A percentile compares a stretch with the other conserved stretches of the same genome.
Evolutionary conservation across 2,113 vertebrate species (phyloP).

Genomic region (Alectura lathami): DNA sequence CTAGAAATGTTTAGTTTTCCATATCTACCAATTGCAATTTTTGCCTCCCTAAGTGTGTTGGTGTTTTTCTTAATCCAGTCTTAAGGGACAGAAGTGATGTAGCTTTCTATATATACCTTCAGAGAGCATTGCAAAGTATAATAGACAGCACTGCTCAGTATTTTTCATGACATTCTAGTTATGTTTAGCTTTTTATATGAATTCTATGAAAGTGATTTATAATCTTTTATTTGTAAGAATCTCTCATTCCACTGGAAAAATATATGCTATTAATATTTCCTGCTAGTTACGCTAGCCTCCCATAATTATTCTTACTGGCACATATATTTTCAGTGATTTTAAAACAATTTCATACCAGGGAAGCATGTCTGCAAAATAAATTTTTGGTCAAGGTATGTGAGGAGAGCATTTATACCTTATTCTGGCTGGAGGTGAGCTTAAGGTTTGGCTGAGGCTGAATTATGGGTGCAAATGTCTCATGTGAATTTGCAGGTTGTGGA

Average conservation of each 20-base stretch:
- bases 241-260: not conserved
- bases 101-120: not conserved
- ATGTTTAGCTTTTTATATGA: not conserved
- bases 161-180: not conserved
- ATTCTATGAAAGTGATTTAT: not conserved
- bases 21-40: not conserved
- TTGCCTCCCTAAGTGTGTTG: not conserved
- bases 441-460: not conserved
- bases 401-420: not conserved
- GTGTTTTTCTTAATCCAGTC: not conserved
- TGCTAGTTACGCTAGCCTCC: not conserved
- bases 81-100: not conserved
- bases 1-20: not conserved
- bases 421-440: not conserved
- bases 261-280: not conserved
- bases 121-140: not conserved
- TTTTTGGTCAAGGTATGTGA: not conserved
- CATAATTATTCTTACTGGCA: not conserved
- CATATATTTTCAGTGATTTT: not conserved
- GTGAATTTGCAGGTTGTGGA: not conserved
- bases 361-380: not conserved
- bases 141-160: not conserved
- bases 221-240: not conserved
- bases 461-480: not conserved
- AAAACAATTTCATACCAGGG: not conserved